Conservation (phyloP, 2,113 vertebrate genomes). For the Carlito syrichta region DNA sequence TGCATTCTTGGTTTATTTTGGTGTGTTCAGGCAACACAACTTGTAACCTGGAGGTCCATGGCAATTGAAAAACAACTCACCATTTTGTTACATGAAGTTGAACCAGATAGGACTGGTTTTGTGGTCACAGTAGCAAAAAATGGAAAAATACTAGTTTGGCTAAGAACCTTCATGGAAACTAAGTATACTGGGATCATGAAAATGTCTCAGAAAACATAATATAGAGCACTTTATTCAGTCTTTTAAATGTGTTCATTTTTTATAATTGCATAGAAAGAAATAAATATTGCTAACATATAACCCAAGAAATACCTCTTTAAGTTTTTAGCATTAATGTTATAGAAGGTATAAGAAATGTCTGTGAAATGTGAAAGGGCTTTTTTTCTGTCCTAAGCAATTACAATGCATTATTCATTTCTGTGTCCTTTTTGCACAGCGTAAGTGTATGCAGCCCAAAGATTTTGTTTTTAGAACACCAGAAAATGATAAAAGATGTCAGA, state of each 20-base stretch:
- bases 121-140: background rate
- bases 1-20: background rate
- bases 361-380: background rate
- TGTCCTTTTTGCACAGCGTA: constrained; percentile 84
- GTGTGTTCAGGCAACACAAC: background rate
- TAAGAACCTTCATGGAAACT: background rate
- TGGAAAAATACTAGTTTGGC: background rate
- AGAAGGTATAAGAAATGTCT: background rate
- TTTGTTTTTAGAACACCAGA: constrained; percentile 86
- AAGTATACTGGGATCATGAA: no score
- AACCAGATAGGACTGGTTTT: background rate
- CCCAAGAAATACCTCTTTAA: no score
- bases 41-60: background rate
- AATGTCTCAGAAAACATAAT: no score
- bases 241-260: no score
- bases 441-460: constrained; percentile 95
- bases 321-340: background rate
- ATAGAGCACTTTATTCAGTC: no score
- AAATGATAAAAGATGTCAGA: constrained; percentile 88
- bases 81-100: background rate
- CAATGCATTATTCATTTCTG: background rate
- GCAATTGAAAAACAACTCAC: background rate
- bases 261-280: no score
- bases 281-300: no score
- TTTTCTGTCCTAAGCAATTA: background rate